Evolutionary conservation across 2,888 invertebrate genomes (phyloP).

Genomic region (Microctonus brassicae): DNA sequence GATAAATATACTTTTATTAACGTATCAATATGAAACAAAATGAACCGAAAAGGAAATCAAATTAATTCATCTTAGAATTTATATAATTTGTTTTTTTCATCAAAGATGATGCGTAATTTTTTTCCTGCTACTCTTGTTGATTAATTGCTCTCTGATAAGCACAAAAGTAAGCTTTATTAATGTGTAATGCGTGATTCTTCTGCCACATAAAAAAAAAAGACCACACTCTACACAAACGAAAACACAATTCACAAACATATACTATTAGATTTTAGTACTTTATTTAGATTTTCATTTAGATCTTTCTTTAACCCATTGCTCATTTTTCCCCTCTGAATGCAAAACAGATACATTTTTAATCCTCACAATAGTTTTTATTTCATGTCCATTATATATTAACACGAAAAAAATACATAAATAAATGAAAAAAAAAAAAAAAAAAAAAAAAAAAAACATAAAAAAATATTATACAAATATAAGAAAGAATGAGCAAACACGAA

Average conservation of each 20-base stretch:
- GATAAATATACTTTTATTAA: no score
- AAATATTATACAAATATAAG: no score
- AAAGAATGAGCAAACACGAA: no score
- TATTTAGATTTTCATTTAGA: constrained; percentile 50
- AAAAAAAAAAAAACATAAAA: no score
- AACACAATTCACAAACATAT: constrained; percentile 17
- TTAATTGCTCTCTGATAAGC: no score
- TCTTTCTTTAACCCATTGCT: constrained; percentile 16
- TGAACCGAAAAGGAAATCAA: constrained; percentile 29
- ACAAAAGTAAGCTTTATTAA: no score
- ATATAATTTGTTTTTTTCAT: no score
- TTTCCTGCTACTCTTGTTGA: no score
- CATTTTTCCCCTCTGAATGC: not conserved
- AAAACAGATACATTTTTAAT: constrained; percentile 31
- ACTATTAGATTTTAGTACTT: constrained; percentile 54
- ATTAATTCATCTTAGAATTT: no score
- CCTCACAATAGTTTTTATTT: constrained; percentile 25
- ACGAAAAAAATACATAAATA: constrained; percentile 3
- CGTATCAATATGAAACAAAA: constrained; percentile 14
- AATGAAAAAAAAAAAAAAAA: no score
- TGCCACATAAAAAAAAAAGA: not conserved
- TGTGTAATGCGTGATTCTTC: not conserved
- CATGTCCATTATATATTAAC: constrained; percentile 20
- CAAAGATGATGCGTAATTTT: no score
- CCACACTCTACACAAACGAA: no score